Conservation (phyloP, 2,113 vertebrate genomes). For the Cebidichthys violaceus region DNA sequence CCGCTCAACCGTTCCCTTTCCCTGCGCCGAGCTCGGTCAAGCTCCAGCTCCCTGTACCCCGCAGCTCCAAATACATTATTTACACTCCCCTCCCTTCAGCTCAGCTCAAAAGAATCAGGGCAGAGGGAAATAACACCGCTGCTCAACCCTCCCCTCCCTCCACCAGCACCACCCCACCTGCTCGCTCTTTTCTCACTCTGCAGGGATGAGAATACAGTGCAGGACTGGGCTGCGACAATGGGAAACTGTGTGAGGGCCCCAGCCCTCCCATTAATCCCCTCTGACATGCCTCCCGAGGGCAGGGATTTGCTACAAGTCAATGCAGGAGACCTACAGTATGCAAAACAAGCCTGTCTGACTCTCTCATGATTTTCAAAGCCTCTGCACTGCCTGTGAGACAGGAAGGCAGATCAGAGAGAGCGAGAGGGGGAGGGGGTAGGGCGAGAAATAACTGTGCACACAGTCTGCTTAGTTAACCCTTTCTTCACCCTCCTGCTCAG, state of each 20-base stretch:
- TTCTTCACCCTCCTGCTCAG: slow-evolving; percentile 55
- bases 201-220: slow-evolving; percentile 77
- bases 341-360: slow-evolving; percentile 82
- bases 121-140: slow-evolving; percentile 82
- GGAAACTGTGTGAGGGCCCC: slow-evolving; percentile 82
- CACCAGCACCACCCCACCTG: slow-evolving; percentile 74
- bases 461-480: slow-evolving; percentile 78
- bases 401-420: slow-evolving; percentile 73
- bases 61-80: slow-evolving; percentile 80
- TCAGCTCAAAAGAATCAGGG: slow-evolving; percentile 78
- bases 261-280: slow-evolving; percentile 82
- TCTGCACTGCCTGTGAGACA: slow-evolving; percentile 74
- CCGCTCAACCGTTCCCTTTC: slow-evolving; percentile 45
- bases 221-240: slow-evolving; percentile 82
- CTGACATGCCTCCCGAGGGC: slow-evolving; percentile 85
- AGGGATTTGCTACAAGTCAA: slow-evolving; percentile 86
- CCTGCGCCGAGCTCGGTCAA: slow-evolving; percentile 54
- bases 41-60: slow-evolving; percentile 52
- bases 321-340: slow-evolving; percentile 83
- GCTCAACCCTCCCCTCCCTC: slow-evolving; percentile 61
- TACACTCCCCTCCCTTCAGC: slow-evolving; percentile 70
- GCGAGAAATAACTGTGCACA: slow-evolving; percentile 45
- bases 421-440: background rate
- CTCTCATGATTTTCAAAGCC: slow-evolving; percentile 78
- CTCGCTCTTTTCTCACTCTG: slow-evolving; percentile 80